A percentile compares a stretch with the other conserved stretches of the same genome.
Conservation (phyloP, 1,140 invertebrate species). For the Drosophila orena region DNA sequence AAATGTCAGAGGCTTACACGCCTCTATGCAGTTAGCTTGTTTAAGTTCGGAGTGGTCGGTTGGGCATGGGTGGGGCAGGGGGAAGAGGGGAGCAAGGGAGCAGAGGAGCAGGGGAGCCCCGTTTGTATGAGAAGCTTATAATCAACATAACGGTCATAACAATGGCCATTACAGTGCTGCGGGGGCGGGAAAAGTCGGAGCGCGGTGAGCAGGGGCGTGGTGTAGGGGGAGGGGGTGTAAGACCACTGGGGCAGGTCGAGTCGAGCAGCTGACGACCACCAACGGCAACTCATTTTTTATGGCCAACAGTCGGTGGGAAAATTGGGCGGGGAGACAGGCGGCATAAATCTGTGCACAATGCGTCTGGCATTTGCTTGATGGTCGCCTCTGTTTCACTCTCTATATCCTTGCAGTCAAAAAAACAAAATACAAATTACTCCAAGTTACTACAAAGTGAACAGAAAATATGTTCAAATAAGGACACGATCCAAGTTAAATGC, state of each 20-base stretch:
- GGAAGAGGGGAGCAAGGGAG: no score
- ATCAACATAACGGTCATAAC: conserved; percentile 66
- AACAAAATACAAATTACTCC: neutral
- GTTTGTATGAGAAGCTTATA: conserved; percentile 48
- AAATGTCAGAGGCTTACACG: conserved; percentile 52
- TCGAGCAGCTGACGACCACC: conserved; percentile 38
- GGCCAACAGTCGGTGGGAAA: conserved; percentile 10
- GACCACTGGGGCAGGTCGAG: conserved; percentile 20
- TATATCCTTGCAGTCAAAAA: neutral
- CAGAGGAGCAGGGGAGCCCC: neutral
- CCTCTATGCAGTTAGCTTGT: conserved; percentile 41
- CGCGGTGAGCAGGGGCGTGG: no score
- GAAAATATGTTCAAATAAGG: neutral
- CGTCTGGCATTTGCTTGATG: conserved; percentile 64
- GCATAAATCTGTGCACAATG: conserved; percentile 71
- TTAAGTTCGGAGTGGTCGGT: conserved; percentile 16
- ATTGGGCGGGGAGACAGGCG: conserved; percentile 18
- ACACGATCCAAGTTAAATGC: neutral
- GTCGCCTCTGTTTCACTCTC: conserved; percentile 14
- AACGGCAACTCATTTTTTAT: conserved; percentile 59
- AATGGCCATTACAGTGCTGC: conserved; percentile 58
- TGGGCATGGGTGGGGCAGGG: neutral
- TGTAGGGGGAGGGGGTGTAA: neutral
- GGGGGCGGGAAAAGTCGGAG: neutral
- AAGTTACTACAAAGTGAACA: neutral